Evolutionary conservation across 2,113 vertebrate species (phyloP), one percentile per base, ranked within the genome.

Genomic region (Apodemus speciosus): DNA sequence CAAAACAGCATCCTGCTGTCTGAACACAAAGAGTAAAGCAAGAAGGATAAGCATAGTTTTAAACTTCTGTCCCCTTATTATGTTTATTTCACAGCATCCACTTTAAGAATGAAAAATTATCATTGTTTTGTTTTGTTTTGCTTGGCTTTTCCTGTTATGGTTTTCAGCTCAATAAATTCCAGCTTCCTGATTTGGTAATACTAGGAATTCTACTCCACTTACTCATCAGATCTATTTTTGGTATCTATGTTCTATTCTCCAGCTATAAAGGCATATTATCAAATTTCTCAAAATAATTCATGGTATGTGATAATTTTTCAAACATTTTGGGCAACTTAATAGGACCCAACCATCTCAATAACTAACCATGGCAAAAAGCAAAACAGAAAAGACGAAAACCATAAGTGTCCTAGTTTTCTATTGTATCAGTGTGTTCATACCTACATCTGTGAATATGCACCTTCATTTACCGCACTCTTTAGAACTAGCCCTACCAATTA

Each of bases 201-300:
- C 49, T 62, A 94, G n/a, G 91, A 92, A 91, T 96, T 95, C 40
- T 95, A 4, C 43, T 76, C 64, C 84, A 84, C 71, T 95, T 68
- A 93, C 30, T 96, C 94, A 93, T 94, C 88, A 69, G 69, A 83
- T 93, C 68, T 95, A 93, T 94, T 96, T 97, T 96, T 60, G 58
- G 93, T 53, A 87, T 64, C 53, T 85, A 1, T 86, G 86, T 95
- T 93, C 92, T 93, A 60, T 85, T 87, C 86, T 95, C 43, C 13
- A 30, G 84, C 79, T 95, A 56, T 83, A 91, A 93, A 69, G 71
- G 56, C 64, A 71, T 53, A 77, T 92, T 69, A 88, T 62, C 38
- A 90, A 73, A 85, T 93, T 90, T 66, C 94, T 92, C 51, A 60
- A 91, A 90, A 66, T 93, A 88, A 94, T 5, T 75, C 81, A 85